A percentile compares a stretch with the other conserved stretches of the same genome.
Evolutionary conservation across 2,888 invertebrate genomes (phyloP).

Genomic region (Polyploca ridens): DNA sequence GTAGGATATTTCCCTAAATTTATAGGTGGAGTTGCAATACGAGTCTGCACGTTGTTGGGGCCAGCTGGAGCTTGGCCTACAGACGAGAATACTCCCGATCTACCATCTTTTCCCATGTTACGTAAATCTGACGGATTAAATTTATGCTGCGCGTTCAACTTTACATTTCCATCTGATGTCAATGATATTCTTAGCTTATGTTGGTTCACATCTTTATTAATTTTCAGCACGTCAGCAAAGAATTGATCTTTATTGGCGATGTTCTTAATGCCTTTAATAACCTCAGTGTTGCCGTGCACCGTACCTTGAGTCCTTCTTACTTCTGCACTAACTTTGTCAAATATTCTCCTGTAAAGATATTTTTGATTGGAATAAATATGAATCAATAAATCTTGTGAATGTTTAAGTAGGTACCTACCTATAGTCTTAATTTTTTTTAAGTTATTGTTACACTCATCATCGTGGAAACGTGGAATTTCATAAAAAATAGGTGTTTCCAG

Average conservation of each 20-base stretch:
- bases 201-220: slow-evolving; percentile 82
- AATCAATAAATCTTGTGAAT: no score
- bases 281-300: slow-evolving; percentile 80
- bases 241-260: slow-evolving; percentile 83
- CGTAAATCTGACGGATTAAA: slow-evolving; percentile 70
- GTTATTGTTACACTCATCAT: no score
- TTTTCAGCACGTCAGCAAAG: slow-evolving; percentile 79
- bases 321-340: slow-evolving; percentile 83
- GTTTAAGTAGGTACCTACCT: no score
- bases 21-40: slow-evolving; percentile 44
- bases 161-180: slow-evolving; percentile 74
- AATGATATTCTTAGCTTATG: slow-evolving; percentile 78
- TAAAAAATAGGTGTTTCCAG: no score
- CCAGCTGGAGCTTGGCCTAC: slow-evolving; percentile 61
- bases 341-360: slow-evolving; percentile 76
- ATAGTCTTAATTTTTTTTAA: no score
- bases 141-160: slow-evolving; percentile 72
- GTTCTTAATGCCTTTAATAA: slow-evolving; percentile 80
- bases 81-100: slow-evolving; percentile 61
- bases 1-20: slow-evolving; percentile 47
- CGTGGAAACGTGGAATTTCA: no score
- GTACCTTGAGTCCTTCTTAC: slow-evolving; percentile 77
- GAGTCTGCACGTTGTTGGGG: slow-evolving; percentile 61
- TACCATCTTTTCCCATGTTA: slow-evolving; percentile 57
- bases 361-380: neutral